Percentiles rank a stretch among this genome's conserved stretches.
These are phyloP conservation scores for Athalia rosae DNA, from an alignment of 2,888 invertebrate species.

Conservation along the genomic window DNA sequence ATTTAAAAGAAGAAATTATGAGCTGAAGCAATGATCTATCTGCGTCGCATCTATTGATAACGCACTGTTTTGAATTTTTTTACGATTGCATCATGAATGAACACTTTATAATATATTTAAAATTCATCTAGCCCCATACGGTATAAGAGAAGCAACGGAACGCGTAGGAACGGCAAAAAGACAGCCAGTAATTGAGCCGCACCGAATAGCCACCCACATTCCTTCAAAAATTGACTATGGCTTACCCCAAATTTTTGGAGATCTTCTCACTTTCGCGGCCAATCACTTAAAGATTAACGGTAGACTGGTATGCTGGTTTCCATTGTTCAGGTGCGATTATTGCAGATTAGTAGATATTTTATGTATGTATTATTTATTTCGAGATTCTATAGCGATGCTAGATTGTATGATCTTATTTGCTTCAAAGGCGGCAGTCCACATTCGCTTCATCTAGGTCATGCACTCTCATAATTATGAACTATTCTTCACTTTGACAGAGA, in stretches of 20 bases:
- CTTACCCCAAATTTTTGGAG: constrained; percentile 87
- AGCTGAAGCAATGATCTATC: neutral
- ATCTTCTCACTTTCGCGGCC: constrained; percentile 90
- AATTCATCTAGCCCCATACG: constrained; percentile 90
- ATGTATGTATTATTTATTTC: no score
- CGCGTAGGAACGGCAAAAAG: constrained; percentile 81
- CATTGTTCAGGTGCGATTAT: constrained; percentile 83
- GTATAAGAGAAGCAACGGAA: constrained; percentile 95
- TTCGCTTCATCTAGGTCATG: constrained; percentile 36
- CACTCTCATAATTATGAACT: constrained; percentile 35
- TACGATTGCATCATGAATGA: no score
- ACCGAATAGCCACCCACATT: constrained; percentile 82
- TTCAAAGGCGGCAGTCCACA: neutral
- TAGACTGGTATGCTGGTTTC: constrained; percentile 96
- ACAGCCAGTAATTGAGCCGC: constrained; percentile 79
- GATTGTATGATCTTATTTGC: no score
- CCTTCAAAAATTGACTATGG: constrained; percentile 92
- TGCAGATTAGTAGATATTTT: neutral
- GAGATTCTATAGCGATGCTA: neutral
- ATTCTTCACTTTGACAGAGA: constrained; percentile 75
- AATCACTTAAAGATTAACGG: constrained; percentile 84
- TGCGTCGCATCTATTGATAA: no score
- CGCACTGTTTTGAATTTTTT: neutral
- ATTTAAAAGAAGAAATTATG: neutral
- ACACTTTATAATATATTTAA: constrained; percentile 34